Base-by-base conservation (phyloP, 1,140 invertebrate genomes). In the Belonocnema kinseyi region DNA sequence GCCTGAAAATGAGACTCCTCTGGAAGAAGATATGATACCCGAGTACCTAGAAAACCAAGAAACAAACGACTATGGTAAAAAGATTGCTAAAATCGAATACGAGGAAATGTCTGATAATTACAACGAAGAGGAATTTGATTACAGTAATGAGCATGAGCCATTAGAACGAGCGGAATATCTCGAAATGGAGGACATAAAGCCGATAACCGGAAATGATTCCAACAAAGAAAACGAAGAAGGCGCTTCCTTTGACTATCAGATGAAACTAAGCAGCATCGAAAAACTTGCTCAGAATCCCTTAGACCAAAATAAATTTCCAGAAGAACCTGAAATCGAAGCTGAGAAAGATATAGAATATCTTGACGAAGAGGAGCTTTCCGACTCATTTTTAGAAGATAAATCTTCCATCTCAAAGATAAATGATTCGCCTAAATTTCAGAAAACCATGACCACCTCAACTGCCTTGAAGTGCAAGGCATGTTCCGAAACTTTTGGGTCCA, bases 391-490 rank as follows among this genome's bases (percentile, higher is more conserved):
- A n/a, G 77, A 79, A 0, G 61, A 71, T 4, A 80, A 81, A 50
- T 51, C 56, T 26, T 61, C 33, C 33, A 19, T 3, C 16, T 0
- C 5, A 54, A 46, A 79, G 21, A 33, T 33, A 3, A 50, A n/a
- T 11, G 11, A 50, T 26, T 13, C 54, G 52, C 16, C 52, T 12
- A 26, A 58, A 53, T 7, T 8, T 7, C 40, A 10, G 10, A 46
- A 46, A 46, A 46, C 2, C 7, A 11, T 8, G 40, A 46, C 7
- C 10, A 46, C 40, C 10, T 46, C 54, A 66, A 7, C 50, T 5
- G 33, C 82, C 0, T 26, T 91, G 5, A 91, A 89, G 33, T 92
- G 91, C 51, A 89, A 88, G 26, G 74, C 81, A 0, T 92, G 91
- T 72, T 87, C 87, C 0, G 88, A 92, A 51, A 88, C 80, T 0